Evolutionary conservation across 1,140 invertebrate genomes (phyloP), one percentile per base, ranked within the genome.

Genomic region (Paralvinella palmiformis): DNA sequence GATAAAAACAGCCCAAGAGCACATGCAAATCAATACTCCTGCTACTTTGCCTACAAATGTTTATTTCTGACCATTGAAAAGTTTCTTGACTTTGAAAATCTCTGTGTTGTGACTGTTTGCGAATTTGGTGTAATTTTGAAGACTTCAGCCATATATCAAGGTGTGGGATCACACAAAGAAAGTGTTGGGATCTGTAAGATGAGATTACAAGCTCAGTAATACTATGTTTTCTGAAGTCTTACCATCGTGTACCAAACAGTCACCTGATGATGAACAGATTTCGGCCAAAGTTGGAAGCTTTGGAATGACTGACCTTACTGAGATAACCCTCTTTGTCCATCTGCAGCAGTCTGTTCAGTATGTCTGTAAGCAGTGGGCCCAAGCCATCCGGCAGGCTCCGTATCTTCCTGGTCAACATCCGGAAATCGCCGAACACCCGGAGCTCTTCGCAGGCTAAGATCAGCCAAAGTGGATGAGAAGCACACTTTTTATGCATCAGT

Each of bases 401-500:
- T 20, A 81, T 75, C 37, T 75, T 75, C 5, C 67, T 52, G 10
- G 67, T 71, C 35, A 81, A 53, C 2, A 66, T 72, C 10, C 68
- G 45, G 59, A 75, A 80, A 64, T 79, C 77, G 17, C 79, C 79
- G 71, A 79, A 77, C 7, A 78, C 62, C 17, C 79, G 65, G 29
- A 81, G 66, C 61, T 80, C 77, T 44, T 81, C 74, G 59, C 71
- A 73, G 22, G 77, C 71, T 10, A 75, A 55, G 22, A 59, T 66
- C 59, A 81, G 65, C 79, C 79, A 81, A 5, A 79, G 41, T 4
- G 79, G 78, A 65, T 67, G 73, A 27, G 71, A 55, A n/a, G 71
- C 64, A 50, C 69, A 67, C 22, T 68, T 69, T 0, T 73, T 68
- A 1, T 66, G 53, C 20, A 78, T 22, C 17, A 81, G 63, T 10